phyloP scores from a whole-genome alignment of 2,113 vertebrate species.

The Nerophis lumbriciformis region DNA sequence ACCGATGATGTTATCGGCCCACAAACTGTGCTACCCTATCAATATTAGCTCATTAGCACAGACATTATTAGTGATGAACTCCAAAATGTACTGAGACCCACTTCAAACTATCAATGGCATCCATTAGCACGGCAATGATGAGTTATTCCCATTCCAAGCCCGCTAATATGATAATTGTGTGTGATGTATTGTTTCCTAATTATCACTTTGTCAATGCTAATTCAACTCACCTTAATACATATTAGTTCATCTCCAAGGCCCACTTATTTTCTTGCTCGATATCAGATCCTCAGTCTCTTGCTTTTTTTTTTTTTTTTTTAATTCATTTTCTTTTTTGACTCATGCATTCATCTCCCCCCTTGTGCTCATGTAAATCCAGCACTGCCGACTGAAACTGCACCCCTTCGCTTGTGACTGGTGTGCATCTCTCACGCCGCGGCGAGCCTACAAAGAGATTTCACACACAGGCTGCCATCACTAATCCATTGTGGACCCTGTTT shows the following conservation, averaged over 20 bases:
- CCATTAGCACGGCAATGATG: constrained; percentile 9
- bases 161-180: constrained; percentile 29
- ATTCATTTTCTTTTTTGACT: constrained; percentile 28
- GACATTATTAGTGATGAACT: constrained; percentile 21
- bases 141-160: constrained; percentile 34
- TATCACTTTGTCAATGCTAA: constrained; percentile 54
- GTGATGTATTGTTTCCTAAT: constrained; percentile 56
- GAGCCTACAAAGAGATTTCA: constrained; percentile 56
- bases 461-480: constrained; percentile 54
- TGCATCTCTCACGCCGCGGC: constrained; percentile 23
- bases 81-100: not conserved
- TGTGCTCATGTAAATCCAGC: constrained; percentile 62
- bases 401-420: constrained; percentile 46
- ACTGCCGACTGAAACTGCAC: constrained; percentile 64
- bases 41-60: constrained; percentile 31
- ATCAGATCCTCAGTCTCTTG: constrained; percentile 41
- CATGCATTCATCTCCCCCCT: constrained; percentile 23
- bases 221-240: constrained; percentile 56
- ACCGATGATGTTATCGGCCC: constrained; percentile 27
- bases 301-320: not conserved
- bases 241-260: constrained; percentile 53
- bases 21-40: constrained; percentile 16
- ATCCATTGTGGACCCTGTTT: constrained; percentile 43
- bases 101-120: constrained; percentile 11
- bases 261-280: constrained; percentile 52